Percentiles rank a stretch among this genome's conserved stretches.
These are phyloP conservation scores for Lathamus discolor DNA, from an alignment of 2,113 vertebrate genomes.

Conservation along the genomic window DNA sequence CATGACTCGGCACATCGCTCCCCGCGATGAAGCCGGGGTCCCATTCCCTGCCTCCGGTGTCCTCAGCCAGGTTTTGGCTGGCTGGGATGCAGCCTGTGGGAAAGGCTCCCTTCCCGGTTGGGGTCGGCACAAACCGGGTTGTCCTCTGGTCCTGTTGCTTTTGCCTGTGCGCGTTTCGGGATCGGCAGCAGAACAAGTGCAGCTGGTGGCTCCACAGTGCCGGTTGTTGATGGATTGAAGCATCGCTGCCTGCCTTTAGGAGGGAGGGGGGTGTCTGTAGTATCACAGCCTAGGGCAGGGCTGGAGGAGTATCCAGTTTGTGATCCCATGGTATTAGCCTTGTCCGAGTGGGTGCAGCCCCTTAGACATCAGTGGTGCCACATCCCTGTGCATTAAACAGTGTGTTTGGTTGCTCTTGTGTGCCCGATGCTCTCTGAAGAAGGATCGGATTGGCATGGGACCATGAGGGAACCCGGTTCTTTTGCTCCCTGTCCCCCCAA, in stretches of 20 bases:
- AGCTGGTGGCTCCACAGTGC: background rate
- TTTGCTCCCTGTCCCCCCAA: background rate
- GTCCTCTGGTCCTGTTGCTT: background rate
- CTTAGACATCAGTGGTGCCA: accelerated
- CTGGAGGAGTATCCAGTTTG: background rate
- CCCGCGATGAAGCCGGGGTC: background rate
- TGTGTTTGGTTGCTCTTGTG: accelerated
- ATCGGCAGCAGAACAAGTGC: background rate
- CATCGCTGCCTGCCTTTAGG: background rate
- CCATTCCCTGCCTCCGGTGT: background rate
- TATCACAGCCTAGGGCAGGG: background rate
- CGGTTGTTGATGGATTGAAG: background rate
- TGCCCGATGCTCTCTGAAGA: background rate
- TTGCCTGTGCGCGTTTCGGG: background rate
- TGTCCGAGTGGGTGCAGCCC: background rate
- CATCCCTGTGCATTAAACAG: background rate
- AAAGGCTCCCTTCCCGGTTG: background rate
- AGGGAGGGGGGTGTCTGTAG: background rate
- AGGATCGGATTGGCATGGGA: background rate
- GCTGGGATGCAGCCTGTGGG: background rate
- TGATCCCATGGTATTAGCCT: background rate
- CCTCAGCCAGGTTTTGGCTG: background rate
- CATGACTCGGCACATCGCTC: constrained; percentile 19
- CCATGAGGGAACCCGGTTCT: background rate
- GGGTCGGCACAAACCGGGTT: background rate